A percentile compares a stretch with the other conserved stretches of the same genome.
phyloP scores from a whole-genome alignment of 2,113 vertebrate species.

The Sinocyclocheilus anshuiensis region DNA sequence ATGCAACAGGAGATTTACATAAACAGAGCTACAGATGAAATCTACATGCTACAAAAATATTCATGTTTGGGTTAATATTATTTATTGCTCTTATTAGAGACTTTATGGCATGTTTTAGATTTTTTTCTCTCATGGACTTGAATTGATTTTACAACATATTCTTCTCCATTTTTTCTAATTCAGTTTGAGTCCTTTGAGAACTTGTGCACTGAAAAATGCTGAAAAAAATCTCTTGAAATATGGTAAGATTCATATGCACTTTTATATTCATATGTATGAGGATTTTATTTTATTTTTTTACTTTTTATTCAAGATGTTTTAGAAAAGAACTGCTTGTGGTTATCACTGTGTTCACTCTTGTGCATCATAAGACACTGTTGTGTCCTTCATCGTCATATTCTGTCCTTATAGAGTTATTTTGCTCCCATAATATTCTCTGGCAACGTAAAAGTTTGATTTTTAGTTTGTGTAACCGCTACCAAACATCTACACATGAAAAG shows the following conservation, averaged over 20 bases:
- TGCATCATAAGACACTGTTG: not conserved
- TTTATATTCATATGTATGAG: not conserved
- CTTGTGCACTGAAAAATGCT: not conserved
- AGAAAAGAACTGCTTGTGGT: too few species aligned
- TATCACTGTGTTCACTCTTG: too few species aligned
- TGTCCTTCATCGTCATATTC: constrained; percentile 51
- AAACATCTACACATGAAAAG: too few species aligned
- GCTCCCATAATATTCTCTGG: constrained; percentile 50
- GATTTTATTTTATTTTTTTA: too few species aligned
- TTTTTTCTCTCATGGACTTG: too few species aligned
- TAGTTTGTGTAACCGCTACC: constrained; percentile 19
- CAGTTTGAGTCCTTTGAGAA: not conserved
- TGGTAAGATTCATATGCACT: not conserved
- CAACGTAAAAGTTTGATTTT: constrained; percentile 54
- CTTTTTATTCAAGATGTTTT: too few species aligned
- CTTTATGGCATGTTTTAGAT: too few species aligned
- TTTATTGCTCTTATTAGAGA: not conserved
- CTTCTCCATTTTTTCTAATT: not conserved
- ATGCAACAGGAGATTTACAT: not conserved
- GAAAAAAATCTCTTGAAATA: not conserved
- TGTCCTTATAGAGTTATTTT: constrained; percentile 52
- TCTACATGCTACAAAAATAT: not conserved
- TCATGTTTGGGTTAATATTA: not conserved
- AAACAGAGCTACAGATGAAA: not conserved
- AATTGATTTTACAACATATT: not conserved